Conservation (phyloP, 2,888 invertebrate genomes). For the Aricia artaxerxes region DNA sequence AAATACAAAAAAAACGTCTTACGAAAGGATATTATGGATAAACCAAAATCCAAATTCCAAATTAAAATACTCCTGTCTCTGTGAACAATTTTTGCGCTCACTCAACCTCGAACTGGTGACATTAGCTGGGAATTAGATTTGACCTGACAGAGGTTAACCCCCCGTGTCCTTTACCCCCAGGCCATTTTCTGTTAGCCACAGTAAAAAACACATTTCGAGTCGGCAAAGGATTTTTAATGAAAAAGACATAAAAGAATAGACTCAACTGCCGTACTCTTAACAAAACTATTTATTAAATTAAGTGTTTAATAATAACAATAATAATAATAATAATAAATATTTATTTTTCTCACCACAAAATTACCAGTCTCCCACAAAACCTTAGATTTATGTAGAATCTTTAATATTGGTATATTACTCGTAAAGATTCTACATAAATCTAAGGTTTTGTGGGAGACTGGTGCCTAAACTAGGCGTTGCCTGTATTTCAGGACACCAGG, state of each 20-base stretch:
- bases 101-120: conserved; percentile 63
- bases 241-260: conserved; percentile 35
- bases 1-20: background rate
- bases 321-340: no score
- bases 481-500: no score
- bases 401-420: no score
- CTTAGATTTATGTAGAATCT: no score
- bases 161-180: conserved; percentile 58
- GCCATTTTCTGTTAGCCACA: conserved; percentile 56
- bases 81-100: conserved; percentile 67
- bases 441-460: no score
- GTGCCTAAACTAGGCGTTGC: no score
- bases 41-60: background rate
- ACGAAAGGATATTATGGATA: background rate
- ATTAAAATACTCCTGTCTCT: conserved; percentile 39
- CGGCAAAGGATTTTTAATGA: background rate
- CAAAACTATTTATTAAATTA: no score
- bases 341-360: no score
- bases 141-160: conserved; percentile 61
- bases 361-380: no score
- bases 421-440: no score
- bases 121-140: conserved; percentile 76
- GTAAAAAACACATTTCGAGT: conserved; percentile 53
- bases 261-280: no score
- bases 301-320: no score